Percentiles rank a stretch among this genome's conserved stretches.
Evolutionary conservation across 2,113 vertebrate species (phyloP).

Genomic region (Corythaixoides concolor): DNA sequence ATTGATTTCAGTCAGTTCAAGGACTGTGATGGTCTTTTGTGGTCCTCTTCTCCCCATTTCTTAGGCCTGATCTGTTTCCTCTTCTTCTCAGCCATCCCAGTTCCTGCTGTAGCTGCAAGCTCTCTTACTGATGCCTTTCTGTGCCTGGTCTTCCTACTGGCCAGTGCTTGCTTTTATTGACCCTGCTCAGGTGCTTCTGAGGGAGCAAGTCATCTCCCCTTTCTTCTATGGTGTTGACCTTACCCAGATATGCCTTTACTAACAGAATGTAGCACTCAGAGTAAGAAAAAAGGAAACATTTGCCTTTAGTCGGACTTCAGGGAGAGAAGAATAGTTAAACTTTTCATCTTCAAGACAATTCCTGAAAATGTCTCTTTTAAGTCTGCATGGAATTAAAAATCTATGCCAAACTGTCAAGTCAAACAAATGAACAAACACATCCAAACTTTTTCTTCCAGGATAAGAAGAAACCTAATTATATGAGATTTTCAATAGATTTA

Average conservation of each 20-base stretch:
- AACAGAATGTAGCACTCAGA: background rate
- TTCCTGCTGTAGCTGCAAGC: background rate
- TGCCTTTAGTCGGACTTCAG: background rate
- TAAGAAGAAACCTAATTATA: background rate
- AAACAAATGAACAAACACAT: background rate
- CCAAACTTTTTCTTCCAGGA: background rate
- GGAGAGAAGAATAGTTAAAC: background rate
- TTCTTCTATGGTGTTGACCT: background rate
- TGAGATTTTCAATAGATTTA: background rate
- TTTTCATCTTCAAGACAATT: background rate
- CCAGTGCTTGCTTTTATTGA: background rate
- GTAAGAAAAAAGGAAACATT: background rate
- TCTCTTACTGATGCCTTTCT: background rate
- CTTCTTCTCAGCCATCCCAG: background rate
- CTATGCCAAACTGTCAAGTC: background rate
- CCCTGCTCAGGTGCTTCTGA: background rate
- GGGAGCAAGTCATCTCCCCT: background rate
- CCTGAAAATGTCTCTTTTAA: background rate
- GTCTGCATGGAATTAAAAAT: background rate
- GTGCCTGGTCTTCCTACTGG: background rate
- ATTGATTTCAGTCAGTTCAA: background rate
- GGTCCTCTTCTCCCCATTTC: background rate
- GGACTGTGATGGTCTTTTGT: background rate
- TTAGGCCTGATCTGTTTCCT: background rate
- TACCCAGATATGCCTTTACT: background rate